These are phyloP conservation scores for Allophyes oxyacanthae DNA, from an alignment of 2,888 invertebrate species.

Conservation along the genomic window DNA sequence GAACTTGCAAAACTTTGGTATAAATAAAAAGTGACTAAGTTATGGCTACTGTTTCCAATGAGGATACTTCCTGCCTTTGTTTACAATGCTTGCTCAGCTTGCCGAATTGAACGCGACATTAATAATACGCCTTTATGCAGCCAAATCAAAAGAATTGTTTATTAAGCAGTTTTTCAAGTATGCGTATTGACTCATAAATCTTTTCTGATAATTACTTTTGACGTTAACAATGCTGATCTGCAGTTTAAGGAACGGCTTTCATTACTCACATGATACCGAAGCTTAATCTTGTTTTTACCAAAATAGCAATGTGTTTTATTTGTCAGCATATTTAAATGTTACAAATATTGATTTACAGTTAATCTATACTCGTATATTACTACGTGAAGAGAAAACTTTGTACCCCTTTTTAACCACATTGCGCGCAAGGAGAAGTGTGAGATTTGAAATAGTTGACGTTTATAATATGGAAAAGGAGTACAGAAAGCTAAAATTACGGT, in stretches of 20 bases:
- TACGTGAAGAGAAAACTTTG: too few relatives aligned
- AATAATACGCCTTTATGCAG: conserved; percentile 55
- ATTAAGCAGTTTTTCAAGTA: conserved; percentile 32
- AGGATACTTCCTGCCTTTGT: conserved; percentile 74
- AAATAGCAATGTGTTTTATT: too few relatives aligned
- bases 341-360: too few relatives aligned
- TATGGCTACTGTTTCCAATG: conserved; percentile 43
- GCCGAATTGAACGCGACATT: conserved; percentile 63
- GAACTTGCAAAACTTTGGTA: conserved; percentile 52
- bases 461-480: too few relatives aligned
- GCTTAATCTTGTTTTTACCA: background rate
- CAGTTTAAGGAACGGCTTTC: background rate
- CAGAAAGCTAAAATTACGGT: too few relatives aligned
- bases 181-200: conserved; percentile 14
- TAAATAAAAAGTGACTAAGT: conserved; percentile 48
- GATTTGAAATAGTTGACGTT: too few relatives aligned
- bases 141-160: conserved; percentile 46
- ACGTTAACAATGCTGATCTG: conserved; percentile 2
- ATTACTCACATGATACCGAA: conserved; percentile 7
- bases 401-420: too few relatives aligned
- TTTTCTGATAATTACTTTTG: conserved; percentile 18
- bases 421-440: too few relatives aligned
- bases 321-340: too few relatives aligned
- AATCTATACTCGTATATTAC: too few relatives aligned
- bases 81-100: conserved; percentile 61